Base-by-base conservation (phyloP, 2,113 vertebrate species). In the Lipotes vexillifer region DNA sequence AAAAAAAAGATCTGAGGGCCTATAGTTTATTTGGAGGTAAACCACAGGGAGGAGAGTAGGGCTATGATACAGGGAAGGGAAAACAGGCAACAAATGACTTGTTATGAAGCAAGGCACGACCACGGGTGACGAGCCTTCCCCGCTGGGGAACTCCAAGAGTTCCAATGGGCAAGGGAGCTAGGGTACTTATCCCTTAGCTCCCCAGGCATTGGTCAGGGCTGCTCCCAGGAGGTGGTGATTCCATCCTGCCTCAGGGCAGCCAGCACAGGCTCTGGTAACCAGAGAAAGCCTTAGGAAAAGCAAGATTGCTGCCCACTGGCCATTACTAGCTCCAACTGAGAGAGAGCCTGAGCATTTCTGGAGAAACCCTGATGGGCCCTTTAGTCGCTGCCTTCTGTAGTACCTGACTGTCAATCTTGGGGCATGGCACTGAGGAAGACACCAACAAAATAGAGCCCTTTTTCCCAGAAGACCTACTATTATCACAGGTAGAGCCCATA, bases 371-470 rank as follows among this genome's bases (percentile, higher is more conserved):
- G 84, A 52, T 4, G 15, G 66, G n/a, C 15, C 27, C 33, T 17
- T 14, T 27, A 49, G 33, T 36, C 5, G 8, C 65, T 46, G 18
- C 44, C 23, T 36, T 36, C 83, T 21, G 4, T 17, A 27, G 36
- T 31, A 27, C 29, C 77, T 59, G 65, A n/a, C 10, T 25, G 20
- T 18, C 0, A 1, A 8, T 27, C 66, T 13, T 25, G 9, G 1
- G 78, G 59, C 10, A 21, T 38, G 18, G 20, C 92, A 11, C 6
- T 29, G 49, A 15, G 61, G 61, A 68, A 25, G 86, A 57, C 2
- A 20, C 36, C 59, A 7, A 23, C 46, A 57, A 93, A 20, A 29
- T 2, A 78, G 59, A 77, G 41, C n/a, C 61, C 33, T 7, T 36
- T 82, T n/a, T 5, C 36, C 46, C n/a, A 13, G 36, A 33, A 85